Percentiles rank a stretch among this genome's conserved stretches.
Conservation (phyloP, 2,113 vertebrate species). For the Australoheros scitulus region DNA sequence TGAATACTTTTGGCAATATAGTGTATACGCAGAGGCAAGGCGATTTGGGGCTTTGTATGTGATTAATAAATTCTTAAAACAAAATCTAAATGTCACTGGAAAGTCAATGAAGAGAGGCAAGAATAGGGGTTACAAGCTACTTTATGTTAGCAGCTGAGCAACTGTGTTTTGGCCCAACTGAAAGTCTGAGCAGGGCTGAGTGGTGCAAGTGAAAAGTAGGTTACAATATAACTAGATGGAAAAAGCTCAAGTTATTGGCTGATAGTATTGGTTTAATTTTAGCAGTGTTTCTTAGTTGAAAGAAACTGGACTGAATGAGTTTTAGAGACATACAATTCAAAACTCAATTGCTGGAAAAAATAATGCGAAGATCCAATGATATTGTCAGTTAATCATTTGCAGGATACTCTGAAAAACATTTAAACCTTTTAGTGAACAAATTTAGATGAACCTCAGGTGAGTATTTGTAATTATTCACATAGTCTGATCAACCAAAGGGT, state of each 20-base stretch:
- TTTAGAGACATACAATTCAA: not conserved
- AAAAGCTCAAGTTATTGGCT: not conserved
- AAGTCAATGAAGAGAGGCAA: not conserved
- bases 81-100: not conserved
- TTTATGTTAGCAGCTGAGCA: not conserved
- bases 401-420: not conserved
- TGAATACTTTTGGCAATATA: too few relatives aligned
- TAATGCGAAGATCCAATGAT: not conserved
- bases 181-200: not conserved
- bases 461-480: not conserved
- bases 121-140: not conserved
- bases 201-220: not conserved
- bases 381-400: not conserved
- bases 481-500: not conserved
- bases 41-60: too few relatives aligned
- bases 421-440: not conserved
- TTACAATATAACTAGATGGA: not conserved
- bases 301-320: too few relatives aligned
- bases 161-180: not conserved
- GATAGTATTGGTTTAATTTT: not conserved
- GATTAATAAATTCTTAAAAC: not conserved
- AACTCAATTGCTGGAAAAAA: not conserved
- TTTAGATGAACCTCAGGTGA: not conserved
- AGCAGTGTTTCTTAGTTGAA: not conserved
- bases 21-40: too few relatives aligned